Base-by-base conservation (phyloP, 2,797 vertebrate genomes). In the Diceros bicornis region DNA sequence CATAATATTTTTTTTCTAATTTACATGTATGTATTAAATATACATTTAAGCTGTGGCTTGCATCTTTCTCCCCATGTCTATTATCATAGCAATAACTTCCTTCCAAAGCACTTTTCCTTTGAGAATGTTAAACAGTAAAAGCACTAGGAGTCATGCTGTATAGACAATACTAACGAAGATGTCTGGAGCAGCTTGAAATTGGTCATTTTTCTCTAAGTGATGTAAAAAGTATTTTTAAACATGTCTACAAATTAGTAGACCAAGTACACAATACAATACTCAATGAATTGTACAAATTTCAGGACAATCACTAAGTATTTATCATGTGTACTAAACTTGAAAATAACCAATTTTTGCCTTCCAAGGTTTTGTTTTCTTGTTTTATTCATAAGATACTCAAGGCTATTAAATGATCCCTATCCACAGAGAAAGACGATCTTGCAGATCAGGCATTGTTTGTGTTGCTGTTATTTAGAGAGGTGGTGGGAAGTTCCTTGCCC, bases 401-500 rank as follows among this genome's bases (percentile, higher is more conserved):
- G 55, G 52, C 14, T 82, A 13, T 75, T 55, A 41, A 79, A 27
- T 57, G 27, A 50, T 50, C 47, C 21, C 52, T 77, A 16, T 64
- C 25, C 13, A 25, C 14, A 85, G 37, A 71, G 66, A 72, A 90
- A 20, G 37, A 91, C 61, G 77, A 55, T 29, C 87, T 78, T 93
- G 64, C 47, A 92, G 87, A 59, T n/a, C 34, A n/a, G 50, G 59
- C 16, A 61, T 89, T 95, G 72, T 89, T 83, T 96, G 44, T 92
- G 37, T 17, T 23, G 16, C n/a, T 92, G 32, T 86, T 92, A 64
- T 88, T 79, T 86, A 59, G 52, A 95, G 47, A 55, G 41, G 27
- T 66, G 41, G n/a, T 92, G 52, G 96, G 84, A 96, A 96, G 88
- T 78, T 96, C 82, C 96, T 97, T 92, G 86, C 78, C 57, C 57